phyloP scores from a whole-genome alignment of 53 echinoderm and acorn worm species.

The Echinometra lucunter region DNA sequence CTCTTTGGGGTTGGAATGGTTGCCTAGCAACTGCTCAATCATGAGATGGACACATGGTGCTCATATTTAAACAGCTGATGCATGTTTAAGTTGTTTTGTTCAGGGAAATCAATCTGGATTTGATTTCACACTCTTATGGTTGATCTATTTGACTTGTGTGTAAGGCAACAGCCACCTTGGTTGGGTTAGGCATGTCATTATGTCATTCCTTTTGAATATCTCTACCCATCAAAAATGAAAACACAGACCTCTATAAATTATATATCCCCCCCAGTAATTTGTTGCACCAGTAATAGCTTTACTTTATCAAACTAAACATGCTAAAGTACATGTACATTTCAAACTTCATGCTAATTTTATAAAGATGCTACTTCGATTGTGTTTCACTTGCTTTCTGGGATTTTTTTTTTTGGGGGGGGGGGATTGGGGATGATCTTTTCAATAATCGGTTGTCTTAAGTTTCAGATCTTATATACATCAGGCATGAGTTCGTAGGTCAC shows the following conservation, averaged over 20 bases:
- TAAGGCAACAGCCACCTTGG: not conserved
- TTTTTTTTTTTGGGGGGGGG: too few species aligned
- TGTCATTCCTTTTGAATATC: not conserved
- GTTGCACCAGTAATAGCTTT: too few species aligned
- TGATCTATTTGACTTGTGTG: not conserved
- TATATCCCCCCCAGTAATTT: too few species aligned
- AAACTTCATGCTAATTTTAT: too few species aligned
- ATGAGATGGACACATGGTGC: not conserved
- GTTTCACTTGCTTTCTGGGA: too few species aligned
- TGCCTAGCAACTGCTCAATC: slow-evolving; percentile 33
- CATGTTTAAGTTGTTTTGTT: slow-evolving; percentile 30
- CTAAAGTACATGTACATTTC: too few species aligned
- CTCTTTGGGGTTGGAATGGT: not conserved
- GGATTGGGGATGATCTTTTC: too few species aligned
- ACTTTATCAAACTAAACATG: too few species aligned
- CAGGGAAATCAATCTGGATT: not conserved
- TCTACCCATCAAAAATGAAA: not conserved
- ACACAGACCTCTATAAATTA: not conserved
- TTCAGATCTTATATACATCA: too few species aligned
- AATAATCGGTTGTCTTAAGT: too few species aligned
- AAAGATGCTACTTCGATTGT: too few species aligned
- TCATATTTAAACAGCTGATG: slow-evolving; percentile 43
- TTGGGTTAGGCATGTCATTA: not conserved
- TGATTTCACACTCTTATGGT: not conserved
- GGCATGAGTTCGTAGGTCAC: too few species aligned